Conservation (phyloP, 2,113 vertebrate species). For the Ursus arctos region DNA sequence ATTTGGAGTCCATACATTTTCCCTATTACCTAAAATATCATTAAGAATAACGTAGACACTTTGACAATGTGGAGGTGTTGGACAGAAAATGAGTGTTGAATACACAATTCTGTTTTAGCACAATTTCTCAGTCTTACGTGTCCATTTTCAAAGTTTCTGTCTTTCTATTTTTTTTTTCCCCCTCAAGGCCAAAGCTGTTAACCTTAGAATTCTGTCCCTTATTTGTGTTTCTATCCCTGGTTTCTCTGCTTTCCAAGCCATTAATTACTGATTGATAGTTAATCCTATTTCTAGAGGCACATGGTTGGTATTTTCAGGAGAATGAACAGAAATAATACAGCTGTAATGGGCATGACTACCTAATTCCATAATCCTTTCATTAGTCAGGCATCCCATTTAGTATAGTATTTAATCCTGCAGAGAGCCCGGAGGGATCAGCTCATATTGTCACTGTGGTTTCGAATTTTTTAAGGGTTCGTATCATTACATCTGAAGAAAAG, state of each 20-base stretch:
- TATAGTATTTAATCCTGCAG: conserved; percentile 9
- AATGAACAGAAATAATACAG: conserved; percentile 58
- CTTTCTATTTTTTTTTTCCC: background rate
- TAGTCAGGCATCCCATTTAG: conserved; percentile 41
- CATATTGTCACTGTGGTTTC: background rate
- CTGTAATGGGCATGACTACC: background rate
- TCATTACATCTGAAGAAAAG: background rate
- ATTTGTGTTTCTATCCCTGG: conserved; percentile 28
- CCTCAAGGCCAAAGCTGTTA: background rate
- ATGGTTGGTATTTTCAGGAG: conserved; percentile 42
- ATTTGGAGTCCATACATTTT: background rate
- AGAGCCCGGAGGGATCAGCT: background rate
- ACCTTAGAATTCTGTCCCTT: background rate
- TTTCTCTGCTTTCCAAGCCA: conserved; percentile 55
- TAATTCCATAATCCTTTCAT: conserved; percentile 57
- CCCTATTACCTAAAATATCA: background rate
- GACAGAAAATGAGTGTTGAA: background rate
- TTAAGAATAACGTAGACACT: background rate
- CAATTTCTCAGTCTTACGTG: background rate
- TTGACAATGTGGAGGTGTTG: background rate
- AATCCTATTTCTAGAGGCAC: conserved; percentile 49
- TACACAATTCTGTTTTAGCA: background rate
- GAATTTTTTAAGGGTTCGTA: background rate
- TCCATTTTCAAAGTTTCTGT: background rate
- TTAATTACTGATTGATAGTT: conserved; percentile 56